A percentile compares a stretch with the other conserved stretches of the same genome.
phyloP scores from a whole-genome alignment of 2,888 invertebrate genomes.

The Geotrupes spiniger region DNA sequence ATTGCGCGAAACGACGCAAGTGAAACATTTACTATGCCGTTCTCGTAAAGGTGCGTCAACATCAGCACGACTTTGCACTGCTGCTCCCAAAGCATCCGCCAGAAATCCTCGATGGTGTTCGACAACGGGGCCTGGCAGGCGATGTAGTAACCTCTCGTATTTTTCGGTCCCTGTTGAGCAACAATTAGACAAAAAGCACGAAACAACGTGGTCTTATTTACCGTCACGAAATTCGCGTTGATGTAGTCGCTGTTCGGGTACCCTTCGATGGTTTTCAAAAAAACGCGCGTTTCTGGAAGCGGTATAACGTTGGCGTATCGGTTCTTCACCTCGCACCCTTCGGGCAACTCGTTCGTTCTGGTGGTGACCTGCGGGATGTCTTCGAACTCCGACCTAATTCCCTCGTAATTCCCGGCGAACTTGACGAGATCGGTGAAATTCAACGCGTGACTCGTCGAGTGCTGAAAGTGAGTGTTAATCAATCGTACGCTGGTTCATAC shows the following conservation, averaged over 20 bases:
- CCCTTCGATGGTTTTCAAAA: constrained; percentile 66
- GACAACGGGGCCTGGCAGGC: constrained; percentile 88
- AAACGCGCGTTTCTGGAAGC: constrained; percentile 85
- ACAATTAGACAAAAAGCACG: too few relatives aligned
- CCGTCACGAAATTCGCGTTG: constrained; percentile 89
- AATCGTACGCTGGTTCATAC: constrained; percentile 12
- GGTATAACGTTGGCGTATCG: constrained; percentile 94
- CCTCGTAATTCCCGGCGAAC: constrained; percentile 67
- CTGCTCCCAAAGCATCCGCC: constrained; percentile 97
- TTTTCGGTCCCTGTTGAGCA: constrained; percentile 79
- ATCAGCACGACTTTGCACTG: constrained; percentile 84
- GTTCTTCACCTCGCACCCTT: constrained; percentile 87
- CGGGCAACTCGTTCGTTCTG: constrained; percentile 77
- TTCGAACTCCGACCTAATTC: constrained; percentile 77
- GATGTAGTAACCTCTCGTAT: constrained; percentile 81
- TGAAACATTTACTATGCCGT: constrained; percentile 67
- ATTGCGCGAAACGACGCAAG: background rate
- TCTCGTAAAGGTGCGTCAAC: constrained; percentile 87
- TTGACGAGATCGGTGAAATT: constrained; percentile 75
- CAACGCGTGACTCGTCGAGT: constrained; percentile 70
- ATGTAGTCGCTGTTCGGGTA: constrained; percentile 85
- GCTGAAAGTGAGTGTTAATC: constrained; percentile 42
- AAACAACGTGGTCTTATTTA: constrained; percentile 51
- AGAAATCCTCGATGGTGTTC: constrained; percentile 83
- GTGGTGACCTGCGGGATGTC: constrained; percentile 78